Conservation (phyloP, 2,113 vertebrate species). For the Tachysurus fulvidraco region DNA sequence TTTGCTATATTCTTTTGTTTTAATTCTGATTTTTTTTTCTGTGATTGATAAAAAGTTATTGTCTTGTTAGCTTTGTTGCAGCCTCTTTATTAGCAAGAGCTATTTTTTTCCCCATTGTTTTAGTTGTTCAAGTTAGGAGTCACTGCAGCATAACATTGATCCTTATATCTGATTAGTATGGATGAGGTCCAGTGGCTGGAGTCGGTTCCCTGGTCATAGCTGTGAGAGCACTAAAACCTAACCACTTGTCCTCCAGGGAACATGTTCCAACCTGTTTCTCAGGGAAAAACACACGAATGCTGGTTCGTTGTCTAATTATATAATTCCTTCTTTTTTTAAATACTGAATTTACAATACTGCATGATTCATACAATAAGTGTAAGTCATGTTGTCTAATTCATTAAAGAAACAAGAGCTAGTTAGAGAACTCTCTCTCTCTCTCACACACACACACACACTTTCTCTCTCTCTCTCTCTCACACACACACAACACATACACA, state of each 20-base stretch:
- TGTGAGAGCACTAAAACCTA: no score
- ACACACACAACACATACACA: no score
- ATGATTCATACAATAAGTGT: neutral
- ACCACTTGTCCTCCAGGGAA: no score
- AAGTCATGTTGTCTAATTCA: neutral
- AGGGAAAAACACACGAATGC: neutral
- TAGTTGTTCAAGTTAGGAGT: no score
- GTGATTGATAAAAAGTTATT: neutral
- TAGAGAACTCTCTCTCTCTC: neutral
- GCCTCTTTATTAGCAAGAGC: neutral
- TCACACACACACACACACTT: no score
- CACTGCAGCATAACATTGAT: no score
- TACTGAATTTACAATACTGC: neutral
- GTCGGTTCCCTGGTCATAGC: no score
- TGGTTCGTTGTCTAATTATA: constrained; percentile 22
- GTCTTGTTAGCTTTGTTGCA: neutral
- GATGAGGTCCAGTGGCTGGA: no score
- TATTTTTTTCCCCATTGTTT: no score
- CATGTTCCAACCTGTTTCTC: neutral
- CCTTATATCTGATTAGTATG: no score
- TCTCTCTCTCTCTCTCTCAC: no score
- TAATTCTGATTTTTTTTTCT: neutral
- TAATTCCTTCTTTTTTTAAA: neutral
- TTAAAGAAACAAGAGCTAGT: constrained; percentile 16
- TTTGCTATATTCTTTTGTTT: neutral